These are phyloP conservation scores for Zaprionus kolodkinae DNA, from an alignment of 1,140 invertebrate genomes.

Conservation along the genomic window DNA sequence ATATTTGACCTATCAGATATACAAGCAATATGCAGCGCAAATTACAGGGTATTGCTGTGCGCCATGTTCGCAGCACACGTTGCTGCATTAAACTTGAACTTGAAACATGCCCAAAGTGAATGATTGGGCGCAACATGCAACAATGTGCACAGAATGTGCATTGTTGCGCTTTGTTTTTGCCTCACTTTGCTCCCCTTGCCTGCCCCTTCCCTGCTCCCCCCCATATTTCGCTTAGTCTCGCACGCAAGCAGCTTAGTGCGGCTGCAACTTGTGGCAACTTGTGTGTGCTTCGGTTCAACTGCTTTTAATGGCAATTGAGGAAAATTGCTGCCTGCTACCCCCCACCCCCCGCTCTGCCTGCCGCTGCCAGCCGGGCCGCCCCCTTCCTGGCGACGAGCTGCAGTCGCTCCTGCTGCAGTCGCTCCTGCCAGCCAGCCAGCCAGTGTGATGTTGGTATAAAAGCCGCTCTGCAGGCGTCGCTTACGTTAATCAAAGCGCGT, in stretches of 20 bases:
- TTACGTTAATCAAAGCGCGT: conserved; percentile 75
- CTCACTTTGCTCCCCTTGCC: background rate
- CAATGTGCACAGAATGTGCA: conserved; percentile 50
- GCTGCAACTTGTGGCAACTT: conserved; percentile 29
- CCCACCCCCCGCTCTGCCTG: too few relatives aligned
- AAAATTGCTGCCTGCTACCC: conserved; percentile 47
- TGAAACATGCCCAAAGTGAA: conserved; percentile 55
- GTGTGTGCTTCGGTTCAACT: conserved; percentile 38
- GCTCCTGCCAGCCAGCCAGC: conserved; percentile 1
- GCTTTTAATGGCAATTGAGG: conserved; percentile 64
- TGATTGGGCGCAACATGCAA: conserved; percentile 44
- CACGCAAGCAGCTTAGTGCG: conserved; percentile 33
- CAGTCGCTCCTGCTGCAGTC: conserved; percentile 21
- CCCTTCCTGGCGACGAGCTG: background rate
- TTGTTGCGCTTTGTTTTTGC: conserved; percentile 26
- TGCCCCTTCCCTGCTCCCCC: background rate
- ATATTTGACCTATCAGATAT: too few relatives aligned
- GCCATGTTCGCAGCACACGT: background rate
- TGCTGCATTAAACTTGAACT: conserved; percentile 71
- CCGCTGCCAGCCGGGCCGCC: background rate
- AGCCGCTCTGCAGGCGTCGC: conserved; percentile 41
- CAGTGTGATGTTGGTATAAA: conserved; percentile 61
- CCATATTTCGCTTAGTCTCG: conserved; percentile 2
- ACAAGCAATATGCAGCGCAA: too few relatives aligned
- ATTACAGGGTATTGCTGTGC: conserved; percentile 18